These are phyloP conservation scores for Archivesica marissinica DNA, from an alignment of 1,140 invertebrate species.

Conservation along the genomic window DNA sequence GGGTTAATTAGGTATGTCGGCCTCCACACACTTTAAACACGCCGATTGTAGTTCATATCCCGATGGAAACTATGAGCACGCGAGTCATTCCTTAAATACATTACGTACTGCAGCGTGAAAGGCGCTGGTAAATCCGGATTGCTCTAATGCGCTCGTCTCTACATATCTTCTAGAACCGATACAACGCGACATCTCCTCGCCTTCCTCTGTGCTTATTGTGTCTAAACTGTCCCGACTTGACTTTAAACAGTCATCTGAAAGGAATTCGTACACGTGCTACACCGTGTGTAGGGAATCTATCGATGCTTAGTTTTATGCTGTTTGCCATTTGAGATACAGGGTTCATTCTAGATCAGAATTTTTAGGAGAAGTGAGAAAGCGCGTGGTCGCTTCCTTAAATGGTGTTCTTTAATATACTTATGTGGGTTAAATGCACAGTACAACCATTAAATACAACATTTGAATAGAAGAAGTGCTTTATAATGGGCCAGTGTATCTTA, in stretches of 20 bases:
- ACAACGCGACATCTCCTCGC: slow-evolving; percentile 23
- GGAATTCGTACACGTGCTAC: neutral
- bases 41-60: neutral
- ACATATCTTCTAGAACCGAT: slow-evolving; percentile 31
- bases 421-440: too few relatives aligned
- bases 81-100: neutral
- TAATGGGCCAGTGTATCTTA: too few relatives aligned
- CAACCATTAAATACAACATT: too few relatives aligned
- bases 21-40: neutral
- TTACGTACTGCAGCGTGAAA: slow-evolving; percentile 51
- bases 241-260: slow-evolving; percentile 45
- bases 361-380: too few relatives aligned
- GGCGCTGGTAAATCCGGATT: slow-evolving; percentile 20
- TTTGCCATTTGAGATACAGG: neutral
- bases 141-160: slow-evolving; percentile 56
- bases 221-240: neutral
- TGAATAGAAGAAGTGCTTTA: too few relatives aligned
- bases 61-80: neutral
- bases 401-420: too few relatives aligned
- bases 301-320: neutral
- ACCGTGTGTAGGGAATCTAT: neutral
- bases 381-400: too few relatives aligned
- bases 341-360: too few relatives aligned
- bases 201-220: slow-evolving; percentile 34
- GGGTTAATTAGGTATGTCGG: neutral